Base-by-base conservation (phyloP, 2,888 invertebrate species). In the Thymelicus sylvestris region DNA sequence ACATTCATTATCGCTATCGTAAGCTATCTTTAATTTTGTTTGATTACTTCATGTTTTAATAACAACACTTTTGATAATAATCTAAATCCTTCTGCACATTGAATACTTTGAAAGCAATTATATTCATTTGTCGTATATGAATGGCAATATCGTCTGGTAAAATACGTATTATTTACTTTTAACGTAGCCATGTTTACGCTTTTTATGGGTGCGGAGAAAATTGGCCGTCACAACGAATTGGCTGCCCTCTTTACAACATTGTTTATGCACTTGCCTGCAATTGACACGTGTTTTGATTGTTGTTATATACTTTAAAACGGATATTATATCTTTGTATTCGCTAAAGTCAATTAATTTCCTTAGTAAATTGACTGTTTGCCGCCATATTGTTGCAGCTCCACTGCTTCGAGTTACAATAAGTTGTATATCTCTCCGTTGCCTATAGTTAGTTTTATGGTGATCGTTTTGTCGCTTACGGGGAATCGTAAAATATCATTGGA, bases 401-500 rank as follows among this genome's bases (percentile, higher is more conserved):
- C 70, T 66, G 75, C 70, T 75, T 73, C 74, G 19, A 19, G 48
- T 61, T 67, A 67, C 67, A 67, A 62, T 67, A 62, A 71, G 67
- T 71, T 73, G 75, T 78, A 79, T 64, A 57, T 69, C 75, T 76
- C 78, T 78, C 76, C 77, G 78, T 81, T 82, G 81, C 82, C 84
- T 88, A 86, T 86, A 86, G 80, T 89, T 85, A 85, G 81, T 88
- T 91, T 92, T 89, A 91, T 82, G 86, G 82, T 82, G 86, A 82
- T 80, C 82, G 86, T 84, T 86, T 88, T 91, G 91, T 91, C 91
- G 89, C 90, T 91, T 83, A 86, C 84, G 84, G 88, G 87, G 85
- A 88, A 89, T 90, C 91, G 87, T 91, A 91, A 91, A 91, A 91
- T 85, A 87, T 85, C 83, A 90, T 87, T 86, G 87, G 86, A 86